A percentile compares a stretch with the other conserved stretches of the same genome.
phyloP scores from a whole-genome alignment of 2,797 vertebrate species.

The Balearica regulorum region DNA sequence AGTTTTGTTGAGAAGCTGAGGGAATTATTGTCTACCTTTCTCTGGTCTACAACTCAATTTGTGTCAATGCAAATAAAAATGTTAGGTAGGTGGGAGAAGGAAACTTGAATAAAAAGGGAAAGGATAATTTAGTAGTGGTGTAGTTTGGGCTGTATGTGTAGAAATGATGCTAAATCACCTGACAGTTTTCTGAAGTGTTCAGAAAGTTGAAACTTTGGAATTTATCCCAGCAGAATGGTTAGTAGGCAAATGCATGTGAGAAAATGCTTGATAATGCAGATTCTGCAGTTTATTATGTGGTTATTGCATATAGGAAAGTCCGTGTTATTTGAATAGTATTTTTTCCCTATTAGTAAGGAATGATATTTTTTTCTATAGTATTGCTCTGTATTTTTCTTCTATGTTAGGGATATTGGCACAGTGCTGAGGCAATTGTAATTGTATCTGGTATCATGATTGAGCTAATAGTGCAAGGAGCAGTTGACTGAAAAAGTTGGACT shows the following conservation, averaged over 20 bases:
- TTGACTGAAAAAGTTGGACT: neutral
- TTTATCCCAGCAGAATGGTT: neutral
- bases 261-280: neutral
- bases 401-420: neutral
- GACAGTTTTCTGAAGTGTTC: neutral
- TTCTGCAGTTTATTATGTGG: neutral
- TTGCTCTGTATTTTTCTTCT: neutral
- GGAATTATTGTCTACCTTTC: neutral
- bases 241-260: neutral
- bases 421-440: neutral
- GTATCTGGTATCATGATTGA: neutral
- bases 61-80: neutral
- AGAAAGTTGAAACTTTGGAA: neutral
- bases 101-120: neutral
- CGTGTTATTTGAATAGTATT: neutral
- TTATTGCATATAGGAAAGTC: neutral
- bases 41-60: neutral
- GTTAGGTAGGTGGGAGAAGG: neutral
- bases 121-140: neutral
- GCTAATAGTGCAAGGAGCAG: neutral
- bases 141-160: neutral
- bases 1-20: neutral
- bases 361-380: neutral
- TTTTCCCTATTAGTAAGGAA: neutral
- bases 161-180: constrained; percentile 13